Percentiles rank a stretch among this genome's conserved stretches.
Conservation (phyloP, 2,797 vertebrate species). For the Myioborus miniatus region DNA sequence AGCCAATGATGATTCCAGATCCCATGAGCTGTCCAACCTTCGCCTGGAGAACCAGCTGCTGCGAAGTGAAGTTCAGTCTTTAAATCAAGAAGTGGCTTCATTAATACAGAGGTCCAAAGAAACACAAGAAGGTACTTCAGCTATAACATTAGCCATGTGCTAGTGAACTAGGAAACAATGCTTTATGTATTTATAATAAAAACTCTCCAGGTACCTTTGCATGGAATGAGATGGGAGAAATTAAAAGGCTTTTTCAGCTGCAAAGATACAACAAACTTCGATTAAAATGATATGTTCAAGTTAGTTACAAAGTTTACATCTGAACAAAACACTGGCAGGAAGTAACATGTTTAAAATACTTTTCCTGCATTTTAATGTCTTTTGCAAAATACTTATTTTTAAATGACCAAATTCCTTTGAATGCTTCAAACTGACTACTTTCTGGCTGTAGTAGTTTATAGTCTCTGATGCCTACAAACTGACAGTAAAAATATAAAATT, state of each 20-base stretch:
- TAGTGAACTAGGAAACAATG: background rate
- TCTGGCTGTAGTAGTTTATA: background rate
- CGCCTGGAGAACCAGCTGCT: constrained; percentile 96
- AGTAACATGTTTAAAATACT: background rate
- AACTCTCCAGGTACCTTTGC: background rate
- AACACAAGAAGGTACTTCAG: constrained; percentile 86
- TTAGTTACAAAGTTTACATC: background rate
- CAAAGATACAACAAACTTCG: background rate
- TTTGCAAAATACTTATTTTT: background rate
- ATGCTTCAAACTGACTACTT: background rate
- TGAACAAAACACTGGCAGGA: background rate
- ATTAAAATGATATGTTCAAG: background rate
- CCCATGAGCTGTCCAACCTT: constrained; percentile 91
- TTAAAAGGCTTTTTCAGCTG: background rate
- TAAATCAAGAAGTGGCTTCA: constrained; percentile 97
- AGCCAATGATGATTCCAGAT: constrained; percentile 69
- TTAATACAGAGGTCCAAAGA: constrained; percentile 93
- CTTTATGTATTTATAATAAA: background rate
- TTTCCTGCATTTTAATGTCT: background rate
- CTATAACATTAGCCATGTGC: background rate
- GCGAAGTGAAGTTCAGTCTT: constrained; percentile 91
- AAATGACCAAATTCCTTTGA: background rate
- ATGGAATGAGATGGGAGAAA: background rate
- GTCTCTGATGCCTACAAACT: background rate
- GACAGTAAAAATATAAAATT: background rate